Percentiles rank a stretch among this genome's conserved stretches.
Evolutionary conservation across 2,113 vertebrate species (phyloP).

Genomic region (Castor canadensis): DNA sequence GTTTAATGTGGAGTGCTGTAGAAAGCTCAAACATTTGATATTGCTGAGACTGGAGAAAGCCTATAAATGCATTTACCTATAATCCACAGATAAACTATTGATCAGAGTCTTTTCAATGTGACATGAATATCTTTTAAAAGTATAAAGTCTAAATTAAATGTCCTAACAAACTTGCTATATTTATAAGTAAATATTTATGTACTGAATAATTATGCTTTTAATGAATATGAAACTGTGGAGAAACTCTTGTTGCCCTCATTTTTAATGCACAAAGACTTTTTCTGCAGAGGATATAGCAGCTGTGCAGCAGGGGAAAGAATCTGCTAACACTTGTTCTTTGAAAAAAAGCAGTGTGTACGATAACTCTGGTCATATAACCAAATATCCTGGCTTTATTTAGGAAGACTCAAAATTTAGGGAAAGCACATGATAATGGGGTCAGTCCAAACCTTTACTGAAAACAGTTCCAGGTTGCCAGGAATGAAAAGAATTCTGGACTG

Average conservation of each 20-base stretch:
- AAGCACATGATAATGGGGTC: slow-evolving; percentile 38
- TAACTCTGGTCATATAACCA: background rate
- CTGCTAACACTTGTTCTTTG: slow-evolving; percentile 49
- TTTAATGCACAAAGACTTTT: background rate
- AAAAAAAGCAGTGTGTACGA: background rate
- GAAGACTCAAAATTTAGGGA: background rate
- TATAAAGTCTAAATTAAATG: background rate
- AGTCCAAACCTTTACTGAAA: slow-evolving; percentile 43
- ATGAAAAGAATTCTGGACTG: slow-evolving; percentile 44
- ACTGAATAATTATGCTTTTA: background rate
- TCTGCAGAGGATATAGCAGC: background rate
- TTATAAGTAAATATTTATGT: background rate
- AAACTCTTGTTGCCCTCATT: background rate
- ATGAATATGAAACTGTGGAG: background rate
- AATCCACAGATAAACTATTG: background rate
- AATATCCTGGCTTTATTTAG: background rate
- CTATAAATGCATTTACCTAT: background rate
- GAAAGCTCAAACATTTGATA: background rate
- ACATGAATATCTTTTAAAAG: background rate
- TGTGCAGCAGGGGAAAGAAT: background rate
- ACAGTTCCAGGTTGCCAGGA: background rate
- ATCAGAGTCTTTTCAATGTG: background rate
- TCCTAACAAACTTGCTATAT: background rate
- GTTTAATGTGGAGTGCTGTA: background rate
- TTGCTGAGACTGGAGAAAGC: background rate